phyloP scores from a whole-genome alignment of 2,113 vertebrate genomes.

The Amblyornis subalaris region DNA sequence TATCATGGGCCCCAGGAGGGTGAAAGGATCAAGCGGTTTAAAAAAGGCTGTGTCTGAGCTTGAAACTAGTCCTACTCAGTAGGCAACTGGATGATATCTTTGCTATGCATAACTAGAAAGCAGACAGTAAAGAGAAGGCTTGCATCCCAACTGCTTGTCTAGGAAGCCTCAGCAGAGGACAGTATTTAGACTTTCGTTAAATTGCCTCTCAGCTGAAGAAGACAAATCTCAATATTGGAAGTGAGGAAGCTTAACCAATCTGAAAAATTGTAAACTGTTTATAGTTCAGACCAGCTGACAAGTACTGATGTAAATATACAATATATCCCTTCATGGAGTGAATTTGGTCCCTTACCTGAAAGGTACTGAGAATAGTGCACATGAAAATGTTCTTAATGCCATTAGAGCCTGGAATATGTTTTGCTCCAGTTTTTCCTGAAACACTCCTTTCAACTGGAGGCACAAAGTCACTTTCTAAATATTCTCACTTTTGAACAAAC shows the following conservation, averaged over 20 bases:
- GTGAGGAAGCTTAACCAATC: neutral
- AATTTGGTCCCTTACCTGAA: neutral
- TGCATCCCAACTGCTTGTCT: neutral
- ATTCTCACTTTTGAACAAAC: neutral
- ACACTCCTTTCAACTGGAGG: neutral
- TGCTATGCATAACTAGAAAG: accelerated
- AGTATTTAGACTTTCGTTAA: neutral
- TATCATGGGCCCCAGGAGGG: neutral
- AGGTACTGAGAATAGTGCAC: neutral
- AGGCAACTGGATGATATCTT: neutral
- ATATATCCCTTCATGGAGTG: neutral
- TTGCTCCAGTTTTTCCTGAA: neutral
- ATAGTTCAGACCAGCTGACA: neutral
- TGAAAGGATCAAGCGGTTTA: neutral
- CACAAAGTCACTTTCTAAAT: neutral
- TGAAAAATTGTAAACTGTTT: neutral
- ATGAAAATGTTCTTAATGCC: neutral
- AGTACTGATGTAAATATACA: neutral
- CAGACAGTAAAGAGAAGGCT: neutral
- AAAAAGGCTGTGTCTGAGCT: neutral
- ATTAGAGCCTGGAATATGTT: neutral
- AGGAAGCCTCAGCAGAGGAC: neutral
- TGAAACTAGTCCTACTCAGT: neutral
- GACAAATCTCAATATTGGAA: neutral
- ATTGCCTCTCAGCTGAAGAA: neutral